A percentile compares a stretch with the other conserved stretches of the same genome.
phyloP scores from a whole-genome alignment of 2,888 invertebrate species.

The Aphelenchoides bicaudatus region DNA sequence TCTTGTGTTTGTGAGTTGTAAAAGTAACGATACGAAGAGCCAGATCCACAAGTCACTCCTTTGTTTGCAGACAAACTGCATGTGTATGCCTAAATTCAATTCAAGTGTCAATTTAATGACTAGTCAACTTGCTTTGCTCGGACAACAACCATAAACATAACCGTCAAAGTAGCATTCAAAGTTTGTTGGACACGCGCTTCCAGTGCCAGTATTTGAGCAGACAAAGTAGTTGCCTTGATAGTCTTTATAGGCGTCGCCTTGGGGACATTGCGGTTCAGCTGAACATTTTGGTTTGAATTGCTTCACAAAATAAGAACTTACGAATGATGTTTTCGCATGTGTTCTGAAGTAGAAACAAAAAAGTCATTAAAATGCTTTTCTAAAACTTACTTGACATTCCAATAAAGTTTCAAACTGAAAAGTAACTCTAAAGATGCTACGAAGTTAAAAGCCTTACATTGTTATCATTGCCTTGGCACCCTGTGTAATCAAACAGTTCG shows the following conservation, averaged over 20 bases:
- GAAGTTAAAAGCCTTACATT: slow-evolving; percentile 28
- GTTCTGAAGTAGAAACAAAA: slow-evolving; percentile 57
- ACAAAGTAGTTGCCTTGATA: slow-evolving; percentile 58
- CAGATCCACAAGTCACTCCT: slow-evolving; percentile 57
- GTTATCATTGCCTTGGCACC: slow-evolving; percentile 55
- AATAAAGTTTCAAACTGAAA: not conserved
- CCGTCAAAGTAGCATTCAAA: slow-evolving; percentile 57
- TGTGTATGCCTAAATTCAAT: slow-evolving; percentile 49
- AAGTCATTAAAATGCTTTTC: not conserved
- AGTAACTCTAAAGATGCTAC: not conserved
- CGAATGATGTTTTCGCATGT: slow-evolving; percentile 59
- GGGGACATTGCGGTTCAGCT: slow-evolving; percentile 60
- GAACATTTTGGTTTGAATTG: slow-evolving; percentile 24
- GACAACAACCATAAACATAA: slow-evolving; percentile 59
- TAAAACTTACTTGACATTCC: not conserved
- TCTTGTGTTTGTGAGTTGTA: slow-evolving; percentile 56
- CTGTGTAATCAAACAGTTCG: slow-evolving; percentile 58
- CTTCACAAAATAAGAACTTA: slow-evolving; percentile 24
- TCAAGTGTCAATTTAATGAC: not conserved
- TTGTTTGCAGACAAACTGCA: slow-evolving; percentile 56
- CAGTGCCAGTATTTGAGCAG: slow-evolving; percentile 53
- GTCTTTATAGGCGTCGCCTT: slow-evolving; percentile 60
- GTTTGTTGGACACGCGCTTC: slow-evolving; percentile 47
- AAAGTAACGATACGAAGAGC: slow-evolving; percentile 54
- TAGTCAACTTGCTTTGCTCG: slow-evolving; percentile 48